These are phyloP conservation scores for Microctenopoma lineatum DNA, from an alignment of 2,797 vertebrate genomes.

Conservation along the genomic window DNA sequence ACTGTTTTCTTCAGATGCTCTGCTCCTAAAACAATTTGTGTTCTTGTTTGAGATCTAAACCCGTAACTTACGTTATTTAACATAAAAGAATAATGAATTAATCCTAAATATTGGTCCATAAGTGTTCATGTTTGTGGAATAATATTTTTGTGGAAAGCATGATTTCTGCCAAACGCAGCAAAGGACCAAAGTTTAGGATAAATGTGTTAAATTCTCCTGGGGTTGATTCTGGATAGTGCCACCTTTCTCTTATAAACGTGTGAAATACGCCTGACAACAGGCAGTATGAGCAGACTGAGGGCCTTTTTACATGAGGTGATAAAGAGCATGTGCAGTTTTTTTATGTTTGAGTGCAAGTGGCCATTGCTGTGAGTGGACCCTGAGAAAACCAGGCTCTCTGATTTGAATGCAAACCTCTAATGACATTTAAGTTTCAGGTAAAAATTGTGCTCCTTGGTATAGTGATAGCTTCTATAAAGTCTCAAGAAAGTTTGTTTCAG, in stretches of 20 bases:
- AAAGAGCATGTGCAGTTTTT: slow-evolving; percentile 48
- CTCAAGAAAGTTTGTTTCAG: slow-evolving; percentile 25
- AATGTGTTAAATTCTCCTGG: slow-evolving; percentile 11
- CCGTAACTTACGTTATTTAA: neutral
- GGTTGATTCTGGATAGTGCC: slow-evolving; percentile 54
- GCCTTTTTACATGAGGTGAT: slow-evolving; percentile 60
- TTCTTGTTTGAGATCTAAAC: slow-evolving; percentile 3
- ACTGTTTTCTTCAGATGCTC: neutral
- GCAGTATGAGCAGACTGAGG: slow-evolving; percentile 62
- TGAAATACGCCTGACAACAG: slow-evolving; percentile 54
- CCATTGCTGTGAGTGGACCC: slow-evolving; percentile 23
- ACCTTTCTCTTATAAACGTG: slow-evolving; percentile 29
- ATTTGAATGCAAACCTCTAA: slow-evolving; percentile 20
- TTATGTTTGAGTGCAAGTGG: slow-evolving; percentile 60
- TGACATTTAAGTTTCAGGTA: slow-evolving; percentile 1
- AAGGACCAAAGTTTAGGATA: slow-evolving; percentile 50
- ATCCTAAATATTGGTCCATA: slow-evolving; percentile 1
- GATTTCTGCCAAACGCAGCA: slow-evolving; percentile 18
- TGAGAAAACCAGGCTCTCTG: slow-evolving; percentile 39
- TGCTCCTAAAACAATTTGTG: neutral
- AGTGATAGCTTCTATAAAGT: slow-evolving; percentile 58
- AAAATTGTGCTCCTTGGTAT: slow-evolving; percentile 36
- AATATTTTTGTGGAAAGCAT: neutral
- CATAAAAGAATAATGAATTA: neutral
- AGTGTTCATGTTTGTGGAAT: slow-evolving; percentile 21